Conservation (phyloP, 2,113 vertebrate species). For the Myiopsitta monachus region DNA sequence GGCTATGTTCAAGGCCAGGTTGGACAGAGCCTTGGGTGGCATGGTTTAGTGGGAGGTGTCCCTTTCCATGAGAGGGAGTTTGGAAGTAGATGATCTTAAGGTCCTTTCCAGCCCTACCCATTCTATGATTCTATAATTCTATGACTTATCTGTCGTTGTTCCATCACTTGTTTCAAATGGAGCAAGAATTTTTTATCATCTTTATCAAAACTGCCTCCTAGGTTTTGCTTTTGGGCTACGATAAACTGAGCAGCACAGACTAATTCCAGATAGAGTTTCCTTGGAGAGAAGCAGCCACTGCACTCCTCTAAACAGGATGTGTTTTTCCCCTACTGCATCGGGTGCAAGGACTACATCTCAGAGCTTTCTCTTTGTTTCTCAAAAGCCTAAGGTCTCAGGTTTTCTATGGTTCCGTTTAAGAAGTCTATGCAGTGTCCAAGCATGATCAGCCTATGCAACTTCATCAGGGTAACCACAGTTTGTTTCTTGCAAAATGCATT, state of each 20-base stretch:
- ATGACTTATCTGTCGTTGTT: background rate
- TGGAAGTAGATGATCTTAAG: too few species aligned
- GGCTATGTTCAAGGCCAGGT: too few species aligned
- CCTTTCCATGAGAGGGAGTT: too few species aligned
- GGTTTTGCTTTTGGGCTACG: background rate
- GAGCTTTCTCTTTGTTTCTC: background rate
- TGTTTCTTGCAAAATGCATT: background rate
- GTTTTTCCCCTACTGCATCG: background rate
- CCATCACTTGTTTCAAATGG: background rate
- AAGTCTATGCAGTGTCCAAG: background rate
- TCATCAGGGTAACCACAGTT: background rate
- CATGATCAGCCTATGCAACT: background rate
- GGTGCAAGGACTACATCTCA: background rate
- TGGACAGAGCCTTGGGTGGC: too few species aligned
- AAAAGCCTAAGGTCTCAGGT: background rate
- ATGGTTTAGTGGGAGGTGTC: too few species aligned
- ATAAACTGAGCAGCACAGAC: background rate
- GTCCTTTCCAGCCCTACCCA: too few species aligned
- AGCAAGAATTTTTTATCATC: background rate
- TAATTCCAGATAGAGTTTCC: background rate
- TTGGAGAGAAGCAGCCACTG: background rate
- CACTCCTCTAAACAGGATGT: rapidly evolving
- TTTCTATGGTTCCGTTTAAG: background rate
- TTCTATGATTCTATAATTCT: too few species aligned
- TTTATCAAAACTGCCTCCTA: background rate